Conservation (phyloP, 2,888 invertebrate genomes). For the Erebia epiphron region DNA sequence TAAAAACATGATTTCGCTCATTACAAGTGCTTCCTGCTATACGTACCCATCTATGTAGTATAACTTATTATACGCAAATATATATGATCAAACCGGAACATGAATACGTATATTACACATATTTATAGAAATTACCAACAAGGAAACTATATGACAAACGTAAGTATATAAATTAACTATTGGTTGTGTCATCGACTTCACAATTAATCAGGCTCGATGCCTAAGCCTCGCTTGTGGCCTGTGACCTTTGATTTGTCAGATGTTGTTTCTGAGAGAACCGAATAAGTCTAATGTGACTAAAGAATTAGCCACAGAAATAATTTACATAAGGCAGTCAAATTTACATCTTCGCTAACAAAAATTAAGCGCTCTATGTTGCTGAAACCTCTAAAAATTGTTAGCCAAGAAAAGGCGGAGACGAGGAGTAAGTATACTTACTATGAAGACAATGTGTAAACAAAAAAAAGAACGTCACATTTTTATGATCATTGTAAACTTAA, state of each 20-base stretch:
- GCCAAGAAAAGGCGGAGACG: background rate
- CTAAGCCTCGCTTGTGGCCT: background rate
- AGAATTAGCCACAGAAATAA: background rate
- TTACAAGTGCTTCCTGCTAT: conserved; percentile 17
- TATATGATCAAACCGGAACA: conserved; percentile 34
- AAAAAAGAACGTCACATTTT: conserved; percentile 35
- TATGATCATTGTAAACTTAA: conserved; percentile 33
- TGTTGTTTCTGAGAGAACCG: background rate
- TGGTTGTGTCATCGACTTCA: conserved; percentile 34
- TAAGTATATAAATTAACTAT: background rate
- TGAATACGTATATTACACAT: conserved; percentile 21
- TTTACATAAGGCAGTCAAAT: background rate
- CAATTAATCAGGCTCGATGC: background rate
- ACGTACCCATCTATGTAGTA: background rate
- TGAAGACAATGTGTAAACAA: conserved; percentile 24
- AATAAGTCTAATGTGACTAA: background rate
- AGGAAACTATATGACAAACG: conserved; percentile 25
- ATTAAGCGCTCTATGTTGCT: background rate
- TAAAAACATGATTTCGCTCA: conserved; percentile 6
- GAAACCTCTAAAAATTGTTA: background rate
- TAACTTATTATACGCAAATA: conserved; percentile 1
- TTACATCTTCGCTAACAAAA: background rate
- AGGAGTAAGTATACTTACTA: conserved; percentile 6
- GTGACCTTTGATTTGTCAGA: too few relatives aligned
- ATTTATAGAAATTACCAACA: conserved; percentile 29